These are phyloP conservation scores for Sorex araneus DNA, from an alignment of 2,113 vertebrate species.

Conservation along the genomic window DNA sequence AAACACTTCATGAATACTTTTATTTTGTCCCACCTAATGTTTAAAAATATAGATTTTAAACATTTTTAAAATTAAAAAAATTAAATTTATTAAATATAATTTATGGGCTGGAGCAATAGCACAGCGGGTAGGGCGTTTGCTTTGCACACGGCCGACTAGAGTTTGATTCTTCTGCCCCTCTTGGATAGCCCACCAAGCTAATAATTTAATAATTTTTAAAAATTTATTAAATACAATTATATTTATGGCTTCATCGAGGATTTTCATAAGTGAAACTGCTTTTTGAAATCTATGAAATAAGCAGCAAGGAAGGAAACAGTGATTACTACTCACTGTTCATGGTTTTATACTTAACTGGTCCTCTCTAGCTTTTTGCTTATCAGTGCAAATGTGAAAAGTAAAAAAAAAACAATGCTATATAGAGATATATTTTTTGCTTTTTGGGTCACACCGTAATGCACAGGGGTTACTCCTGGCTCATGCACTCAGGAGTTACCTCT, in stretches of 20 bases:
- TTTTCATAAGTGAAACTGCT: not conserved
- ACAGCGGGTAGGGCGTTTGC: too few relatives aligned
- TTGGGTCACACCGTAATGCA: too few relatives aligned
- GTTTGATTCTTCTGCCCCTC: too few relatives aligned
- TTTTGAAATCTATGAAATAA: not conserved
- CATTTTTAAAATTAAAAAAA: not conserved
- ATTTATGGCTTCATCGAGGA: not conserved
- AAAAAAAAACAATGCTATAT: too few relatives aligned
- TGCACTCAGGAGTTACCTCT: too few relatives aligned
- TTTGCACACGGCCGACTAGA: too few relatives aligned
- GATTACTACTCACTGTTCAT: not conserved
- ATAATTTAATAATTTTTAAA: too few relatives aligned
- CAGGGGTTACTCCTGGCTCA: too few relatives aligned
- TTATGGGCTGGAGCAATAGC: too few relatives aligned
- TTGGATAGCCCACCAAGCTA: too few relatives aligned
- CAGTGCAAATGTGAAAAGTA: not conserved
- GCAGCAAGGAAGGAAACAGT: not conserved
- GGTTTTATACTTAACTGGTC: not conserved
- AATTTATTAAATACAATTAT: not conserved
- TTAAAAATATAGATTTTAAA: conserved; percentile 1
- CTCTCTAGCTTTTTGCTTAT: not conserved
- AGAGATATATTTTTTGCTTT: too few relatives aligned
- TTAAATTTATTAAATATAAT: not conserved
- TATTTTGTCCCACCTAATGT: not conserved
- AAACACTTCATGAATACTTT: not conserved